Conservation (phyloP, 2,888 invertebrate species). For the Ophion costatus region DNA sequence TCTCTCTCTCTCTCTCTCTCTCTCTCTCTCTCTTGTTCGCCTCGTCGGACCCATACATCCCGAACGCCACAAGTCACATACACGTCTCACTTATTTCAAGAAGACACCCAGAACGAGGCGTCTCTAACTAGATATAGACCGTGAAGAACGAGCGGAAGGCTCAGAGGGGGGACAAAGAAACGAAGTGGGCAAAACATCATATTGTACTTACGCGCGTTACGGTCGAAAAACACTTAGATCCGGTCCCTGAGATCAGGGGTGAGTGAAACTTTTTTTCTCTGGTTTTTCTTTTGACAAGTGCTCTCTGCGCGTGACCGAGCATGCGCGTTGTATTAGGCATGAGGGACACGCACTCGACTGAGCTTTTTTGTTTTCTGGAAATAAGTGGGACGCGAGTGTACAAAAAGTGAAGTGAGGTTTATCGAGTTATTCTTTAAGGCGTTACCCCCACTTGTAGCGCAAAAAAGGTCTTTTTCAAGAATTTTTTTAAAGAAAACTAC, state of each 20-base stretch:
- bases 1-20: neutral
- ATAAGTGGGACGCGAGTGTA: too few relatives aligned
- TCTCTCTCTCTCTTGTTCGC: neutral
- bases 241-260: constrained; percentile 17
- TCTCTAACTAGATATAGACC: constrained; percentile 6
- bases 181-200: constrained; percentile 32
- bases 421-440: too few relatives aligned
- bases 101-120: neutral
- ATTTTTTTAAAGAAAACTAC: too few relatives aligned
- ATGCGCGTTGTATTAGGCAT: neutral
- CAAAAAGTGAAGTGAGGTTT: too few relatives aligned
- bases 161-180: neutral
- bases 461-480: too few relatives aligned
- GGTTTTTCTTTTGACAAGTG: neutral
- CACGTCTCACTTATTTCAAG: neutral
- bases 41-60: neutral
- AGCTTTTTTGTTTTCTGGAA: neutral
- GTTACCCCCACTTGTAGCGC: too few relatives aligned
- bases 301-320: neutral
- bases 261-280: neutral
- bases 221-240: constrained; percentile 23
- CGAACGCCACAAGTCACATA: neutral
- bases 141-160: constrained; percentile 20
- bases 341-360: neutral
- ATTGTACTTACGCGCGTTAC: constrained; percentile 42